Evolutionary conservation across 2,888 invertebrate species (phyloP), one percentile per base, ranked within the genome.

Genomic region (Machimus rusticus): DNA sequence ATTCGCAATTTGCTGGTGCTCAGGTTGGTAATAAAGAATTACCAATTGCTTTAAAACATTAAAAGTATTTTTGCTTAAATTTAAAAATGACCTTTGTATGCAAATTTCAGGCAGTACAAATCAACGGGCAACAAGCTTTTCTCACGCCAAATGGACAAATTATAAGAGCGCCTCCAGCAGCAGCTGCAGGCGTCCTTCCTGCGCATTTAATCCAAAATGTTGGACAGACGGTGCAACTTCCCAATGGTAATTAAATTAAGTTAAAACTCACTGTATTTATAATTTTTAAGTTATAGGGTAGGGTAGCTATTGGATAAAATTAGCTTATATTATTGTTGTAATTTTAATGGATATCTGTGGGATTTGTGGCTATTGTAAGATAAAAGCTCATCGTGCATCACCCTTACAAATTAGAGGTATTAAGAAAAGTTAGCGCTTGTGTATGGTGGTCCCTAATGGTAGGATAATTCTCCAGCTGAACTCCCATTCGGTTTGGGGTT

Each of bases 131-230:
- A 89, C 94, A 94, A 90, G 92, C 94, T 6, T 94, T 94, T 89
- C 93, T 94, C 16, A 93, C 93, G 6, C 94, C 94, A 2, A 92
- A 91, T 87, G 96, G 96, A 0, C 96, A 97, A 91, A 94, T 97
- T n/a, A 95, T 98, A 16, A 93, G 97, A 78, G 95, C 95, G 0
- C 96, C 96, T 0, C 90, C 91, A 55, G 90, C 91, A 5, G 90
- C 91, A 3, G 88, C 90, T 0, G 94, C 94, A 51, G 89, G 90
- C 6, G 90, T 94, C 14, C 94, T 96, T 76, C 94, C 95, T 1
- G 94, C 96, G 0, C 96, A 95, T 78, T 95, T 96, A 89, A 93
- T 96, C 28, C 96, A 96, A 90, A 96, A 96, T 90, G 94, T 96
- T 88, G 94, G 94, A 0, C 94, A 94, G 90, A 94, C 95, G 0